Evolutionary conservation across 2,888 invertebrate species (phyloP).

Genomic region (Schizaphis graminum): DNA sequence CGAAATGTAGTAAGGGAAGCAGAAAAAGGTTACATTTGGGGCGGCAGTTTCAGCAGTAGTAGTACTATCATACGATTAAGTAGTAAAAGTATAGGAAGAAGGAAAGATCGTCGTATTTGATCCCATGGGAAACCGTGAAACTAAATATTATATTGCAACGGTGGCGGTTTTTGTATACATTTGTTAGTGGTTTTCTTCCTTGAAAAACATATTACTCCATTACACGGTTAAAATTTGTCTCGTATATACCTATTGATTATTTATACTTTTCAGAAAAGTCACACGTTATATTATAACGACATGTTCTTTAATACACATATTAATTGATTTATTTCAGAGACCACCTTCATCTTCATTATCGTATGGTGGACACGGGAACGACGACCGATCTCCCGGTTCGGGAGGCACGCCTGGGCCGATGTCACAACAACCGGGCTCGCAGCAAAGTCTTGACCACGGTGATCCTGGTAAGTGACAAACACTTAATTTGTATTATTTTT

Average conservation of each 20-base stretch:
- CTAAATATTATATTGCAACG: conserved; percentile 63
- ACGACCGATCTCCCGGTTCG: conserved; percentile 96
- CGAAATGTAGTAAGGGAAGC: conserved; percentile 59
- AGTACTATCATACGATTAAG: conserved; percentile 59
- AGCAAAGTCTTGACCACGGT: conserved; percentile 83
- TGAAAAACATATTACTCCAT: conserved; percentile 68
- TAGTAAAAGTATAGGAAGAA: conserved; percentile 59
- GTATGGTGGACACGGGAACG: conserved; percentile 86
- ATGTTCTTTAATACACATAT: not conserved
- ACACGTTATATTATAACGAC: not conserved
- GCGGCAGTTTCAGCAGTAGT: conserved; percentile 22
- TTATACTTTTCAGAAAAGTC: not conserved
- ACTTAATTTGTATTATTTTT: not conserved
- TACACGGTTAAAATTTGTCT: conserved; percentile 25
- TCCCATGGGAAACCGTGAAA: conserved; percentile 56
- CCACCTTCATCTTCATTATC: conserved; percentile 96
- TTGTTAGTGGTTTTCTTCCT: conserved; percentile 26
- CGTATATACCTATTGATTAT: conserved; percentile 66
- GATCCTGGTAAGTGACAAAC: conserved; percentile 88
- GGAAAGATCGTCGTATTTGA: conserved; percentile 54
- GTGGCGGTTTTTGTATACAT: conserved; percentile 57
- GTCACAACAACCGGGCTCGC: conserved; percentile 84
- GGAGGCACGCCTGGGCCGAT: conserved; percentile 96
- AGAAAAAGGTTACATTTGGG: conserved; percentile 56
- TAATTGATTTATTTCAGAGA: conserved; percentile 79